Percentiles rank a stretch among this genome's conserved stretches.
Conservation (phyloP, 2,113 vertebrate species). For the Pluvialis apricaria region DNA sequence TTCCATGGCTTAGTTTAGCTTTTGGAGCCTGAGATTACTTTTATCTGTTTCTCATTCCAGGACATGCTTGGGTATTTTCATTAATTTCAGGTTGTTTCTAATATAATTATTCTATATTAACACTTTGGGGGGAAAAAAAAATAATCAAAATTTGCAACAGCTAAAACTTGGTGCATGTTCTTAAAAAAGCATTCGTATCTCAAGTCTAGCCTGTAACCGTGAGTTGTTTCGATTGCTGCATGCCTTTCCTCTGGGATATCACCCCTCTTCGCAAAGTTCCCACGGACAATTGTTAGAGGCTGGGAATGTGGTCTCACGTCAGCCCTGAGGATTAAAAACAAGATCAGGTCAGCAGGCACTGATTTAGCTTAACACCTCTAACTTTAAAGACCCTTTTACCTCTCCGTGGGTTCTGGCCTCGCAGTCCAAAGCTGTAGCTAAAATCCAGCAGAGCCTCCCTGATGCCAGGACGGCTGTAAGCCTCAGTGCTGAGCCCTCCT, state of each 20-base stretch:
- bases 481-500: background rate
- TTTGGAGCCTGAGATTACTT: background rate
- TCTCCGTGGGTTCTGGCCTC: rapidly evolving
- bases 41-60: background rate
- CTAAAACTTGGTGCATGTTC: background rate
- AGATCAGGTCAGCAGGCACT: background rate
- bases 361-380: background rate
- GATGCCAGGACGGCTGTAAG: background rate
- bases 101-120: background rate
- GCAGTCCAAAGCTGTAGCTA: background rate
- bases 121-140: background rate
- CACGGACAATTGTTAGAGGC: background rate
- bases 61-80: background rate
- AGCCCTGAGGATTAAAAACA: background rate
- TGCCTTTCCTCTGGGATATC: background rate
- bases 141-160: background rate
- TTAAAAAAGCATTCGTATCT: background rate
- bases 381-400: background rate
- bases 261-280: background rate
- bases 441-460: background rate
- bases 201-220: rapidly evolving
- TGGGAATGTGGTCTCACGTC: background rate
- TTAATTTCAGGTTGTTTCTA: background rate
- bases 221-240: background rate
- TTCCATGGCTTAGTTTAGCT: background rate